These are phyloP conservation scores for Pseudomyrmex gracilis DNA, from an alignment of 1,140 invertebrate genomes.

Conservation along the genomic window DNA sequence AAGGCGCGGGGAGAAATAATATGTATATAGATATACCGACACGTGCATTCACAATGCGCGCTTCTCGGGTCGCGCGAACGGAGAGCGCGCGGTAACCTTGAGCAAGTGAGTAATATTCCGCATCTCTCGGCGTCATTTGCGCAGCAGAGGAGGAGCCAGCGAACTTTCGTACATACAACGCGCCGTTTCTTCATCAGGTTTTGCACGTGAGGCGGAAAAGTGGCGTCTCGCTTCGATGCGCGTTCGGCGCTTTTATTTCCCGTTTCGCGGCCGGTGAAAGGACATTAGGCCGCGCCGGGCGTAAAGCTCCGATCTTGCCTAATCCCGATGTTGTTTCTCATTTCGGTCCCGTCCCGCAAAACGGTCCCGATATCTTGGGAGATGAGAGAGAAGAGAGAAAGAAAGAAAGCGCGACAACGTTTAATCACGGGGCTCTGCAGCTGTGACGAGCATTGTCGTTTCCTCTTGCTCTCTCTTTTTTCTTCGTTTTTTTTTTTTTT, in stretches of 20 bases:
- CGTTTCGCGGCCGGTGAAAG: slow-evolving; percentile 56
- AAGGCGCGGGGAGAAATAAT: not conserved
- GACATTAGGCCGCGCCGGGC: slow-evolving; percentile 14
- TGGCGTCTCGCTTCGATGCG: slow-evolving; percentile 28
- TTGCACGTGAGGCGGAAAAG: slow-evolving; percentile 45
- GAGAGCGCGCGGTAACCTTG: slow-evolving; percentile 69
- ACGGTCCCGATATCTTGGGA: not conserved
- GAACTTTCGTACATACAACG: slow-evolving; percentile 58
- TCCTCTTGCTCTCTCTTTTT: not conserved
- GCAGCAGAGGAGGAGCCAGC: slow-evolving; percentile 51
- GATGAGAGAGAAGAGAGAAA: not conserved
- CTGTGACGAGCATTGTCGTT: not conserved
- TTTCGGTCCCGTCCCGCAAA: slow-evolving; percentile 18
- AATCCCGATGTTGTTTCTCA: slow-evolving; percentile 20
- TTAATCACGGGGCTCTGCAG: not conserved
- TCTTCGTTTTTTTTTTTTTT: not conserved
- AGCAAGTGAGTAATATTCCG: slow-evolving; percentile 71
- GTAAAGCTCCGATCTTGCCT: slow-evolving; percentile 29
- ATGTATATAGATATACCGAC: slow-evolving; percentile 32
- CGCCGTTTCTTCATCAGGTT: slow-evolving; percentile 52
- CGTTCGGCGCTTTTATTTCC: slow-evolving; percentile 41
- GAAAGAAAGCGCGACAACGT: not conserved
- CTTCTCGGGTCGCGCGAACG: slow-evolving; percentile 52
- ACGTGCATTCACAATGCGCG: slow-evolving; percentile 47
- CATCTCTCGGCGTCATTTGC: slow-evolving; percentile 66